phyloP scores from a whole-genome alignment of 1,140 invertebrate species.

The Homarus americanus region DNA sequence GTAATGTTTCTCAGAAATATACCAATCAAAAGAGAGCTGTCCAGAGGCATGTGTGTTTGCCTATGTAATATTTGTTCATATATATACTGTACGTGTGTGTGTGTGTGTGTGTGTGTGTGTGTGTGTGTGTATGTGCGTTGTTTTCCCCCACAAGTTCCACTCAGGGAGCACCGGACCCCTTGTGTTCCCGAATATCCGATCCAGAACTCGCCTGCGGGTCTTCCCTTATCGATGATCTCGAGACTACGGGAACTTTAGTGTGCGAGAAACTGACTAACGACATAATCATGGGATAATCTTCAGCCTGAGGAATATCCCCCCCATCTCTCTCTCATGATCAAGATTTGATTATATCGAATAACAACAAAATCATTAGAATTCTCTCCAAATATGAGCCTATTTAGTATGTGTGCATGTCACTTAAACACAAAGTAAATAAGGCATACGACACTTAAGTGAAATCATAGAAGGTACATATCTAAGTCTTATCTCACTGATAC shows the following conservation, averaged over 20 bases:
- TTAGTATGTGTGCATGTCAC: no score
- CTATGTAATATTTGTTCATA: conserved; percentile 21
- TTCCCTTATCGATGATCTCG: conserved; percentile 1
- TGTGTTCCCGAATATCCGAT: conserved; percentile 60
- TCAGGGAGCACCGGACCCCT: conserved; percentile 12
- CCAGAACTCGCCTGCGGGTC: conserved; percentile 25
- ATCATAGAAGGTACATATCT: background rate
- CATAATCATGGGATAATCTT: background rate
- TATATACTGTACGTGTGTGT: background rate
- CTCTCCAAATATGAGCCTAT: no score
- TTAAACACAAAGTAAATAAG: no score
- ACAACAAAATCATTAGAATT: no score
- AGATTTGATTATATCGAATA: background rate
- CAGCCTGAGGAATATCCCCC: background rate
- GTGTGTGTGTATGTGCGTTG: conserved; percentile 19
- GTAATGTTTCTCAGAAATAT: background rate
- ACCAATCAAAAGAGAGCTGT: conserved; percentile 61
- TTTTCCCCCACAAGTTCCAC: conserved; percentile 18
- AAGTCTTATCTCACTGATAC: background rate
- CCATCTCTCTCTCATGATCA: background rate
- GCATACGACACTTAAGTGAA: background rate
- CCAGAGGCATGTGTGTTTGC: conserved; percentile 40
- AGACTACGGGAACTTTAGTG: background rate
- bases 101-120: background rate
- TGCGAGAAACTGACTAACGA: background rate